Evolutionary conservation across 2,113 vertebrate species (phyloP), one percentile per base, ranked within the genome.

Genomic region (Heterotis niloticus): DNA sequence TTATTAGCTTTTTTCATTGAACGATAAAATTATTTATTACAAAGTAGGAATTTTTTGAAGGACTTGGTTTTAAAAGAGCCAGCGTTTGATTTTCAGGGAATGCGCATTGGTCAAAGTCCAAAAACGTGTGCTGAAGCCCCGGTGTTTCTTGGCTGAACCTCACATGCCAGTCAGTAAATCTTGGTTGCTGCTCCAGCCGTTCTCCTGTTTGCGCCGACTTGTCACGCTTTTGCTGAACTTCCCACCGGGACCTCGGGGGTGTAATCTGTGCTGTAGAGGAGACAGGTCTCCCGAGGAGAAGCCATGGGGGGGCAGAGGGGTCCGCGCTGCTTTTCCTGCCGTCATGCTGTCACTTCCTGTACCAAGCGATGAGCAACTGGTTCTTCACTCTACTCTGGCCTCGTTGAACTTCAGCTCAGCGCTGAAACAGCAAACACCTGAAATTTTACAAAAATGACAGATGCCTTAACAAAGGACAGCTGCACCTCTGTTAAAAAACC

Each of bases 151-250:
- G 18, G 54, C 52, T 51, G 34, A 18, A 1, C 13, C 24, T 14
- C 52, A 59, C 23, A 34, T 65, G 79, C 54, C 66, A 71, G 26
- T 23, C n/a, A 24, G 54, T 62, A 59, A 59, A 29, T 76, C 79
- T 26, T 24, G 54, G 29, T 64, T 29, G 24, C 44, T 24, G 29
- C 54, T 23, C 18, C 73, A 51, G 54, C 74, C 52, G 28, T 62
- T 66, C 70, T 60, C 51, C 79, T 64, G 79, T 69, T 77, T 69
- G 64, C 64, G 10, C 62, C 29, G 14, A 80, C 52, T 62, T 64
- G 23, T 64, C 74, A 80, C 24, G 24, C 52, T 2, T 18, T 59
- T 28, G 16, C 34, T 16, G n/a, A 67, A 66, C 29, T 28, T 68
- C 56, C 18, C n/a, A 17, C 62, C 74, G 51, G 10, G 74, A 56